Conservation (phyloP, 2,888 invertebrate species). For the Gastracanthus pulcherrimus region DNA sequence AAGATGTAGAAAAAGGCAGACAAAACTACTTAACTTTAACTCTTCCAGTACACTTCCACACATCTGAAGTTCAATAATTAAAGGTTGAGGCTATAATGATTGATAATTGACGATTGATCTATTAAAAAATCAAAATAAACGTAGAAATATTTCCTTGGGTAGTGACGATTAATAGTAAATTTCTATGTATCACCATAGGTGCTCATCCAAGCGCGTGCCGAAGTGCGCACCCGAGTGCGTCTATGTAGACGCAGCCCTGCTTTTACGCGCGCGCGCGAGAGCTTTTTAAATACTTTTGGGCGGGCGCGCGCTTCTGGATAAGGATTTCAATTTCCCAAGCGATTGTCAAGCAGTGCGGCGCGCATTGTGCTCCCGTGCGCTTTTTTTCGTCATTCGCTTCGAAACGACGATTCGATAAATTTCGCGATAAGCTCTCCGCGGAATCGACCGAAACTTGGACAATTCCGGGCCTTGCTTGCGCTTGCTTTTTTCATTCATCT, state of each 20-base stretch:
- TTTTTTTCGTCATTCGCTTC: slow-evolving; percentile 25
- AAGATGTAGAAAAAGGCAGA: too few species aligned
- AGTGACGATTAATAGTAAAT: too few species aligned
- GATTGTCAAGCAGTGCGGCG: slow-evolving; percentile 41
- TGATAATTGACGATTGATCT: too few species aligned
- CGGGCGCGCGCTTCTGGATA: slow-evolving; percentile 61
- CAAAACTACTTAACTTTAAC: too few species aligned
- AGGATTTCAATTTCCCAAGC: slow-evolving; percentile 67
- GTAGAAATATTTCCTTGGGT: too few species aligned
- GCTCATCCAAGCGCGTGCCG: too few species aligned
- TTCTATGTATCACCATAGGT: too few species aligned
- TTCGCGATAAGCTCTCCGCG: slow-evolving; percentile 50
- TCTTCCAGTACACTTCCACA: too few species aligned
- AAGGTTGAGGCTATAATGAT: too few species aligned
- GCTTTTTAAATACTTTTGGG: slow-evolving; percentile 60
- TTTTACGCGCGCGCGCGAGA: slow-evolving; percentile 52
- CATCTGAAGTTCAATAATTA: too few species aligned
- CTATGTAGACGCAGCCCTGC: background rate
- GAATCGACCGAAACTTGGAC: slow-evolving; percentile 57
- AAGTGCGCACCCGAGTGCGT: too few species aligned
- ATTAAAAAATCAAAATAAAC: too few species aligned
- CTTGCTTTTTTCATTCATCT: slow-evolving; percentile 25
- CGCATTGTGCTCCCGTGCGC: slow-evolving; percentile 39
- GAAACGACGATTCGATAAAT: slow-evolving; percentile 55
- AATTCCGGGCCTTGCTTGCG: slow-evolving; percentile 44